Base-by-base conservation (phyloP, 2,113 vertebrate genomes). In the Pachypanchax playfairii region DNA sequence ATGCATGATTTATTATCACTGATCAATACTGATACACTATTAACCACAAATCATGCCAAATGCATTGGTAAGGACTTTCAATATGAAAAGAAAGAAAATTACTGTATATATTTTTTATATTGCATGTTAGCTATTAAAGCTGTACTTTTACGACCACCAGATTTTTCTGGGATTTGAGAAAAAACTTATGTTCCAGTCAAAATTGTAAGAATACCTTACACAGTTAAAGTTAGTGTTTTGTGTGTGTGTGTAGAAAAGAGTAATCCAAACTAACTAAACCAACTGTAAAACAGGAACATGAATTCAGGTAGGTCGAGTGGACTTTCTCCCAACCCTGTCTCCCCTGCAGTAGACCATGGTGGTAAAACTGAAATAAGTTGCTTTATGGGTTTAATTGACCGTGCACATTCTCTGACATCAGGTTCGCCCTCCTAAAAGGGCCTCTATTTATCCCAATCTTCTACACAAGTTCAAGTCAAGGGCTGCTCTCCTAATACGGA, bases 361-460 rank as follows among this genome's bases (percentile, higher is more conserved):
- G 36, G 29, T 76, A 64, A 62, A 72, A 74, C 55, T 51, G 14
- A 70, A 54, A 82, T 70, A 65, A 84, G 57, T 77, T 55, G 53
- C 57, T 82, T 87, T 70, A 77, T 55, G 62, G 47, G 65, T 52
- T 78, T 84, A 78, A 87, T 77, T 86, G 82, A 85, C 65, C 75
- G 42, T 72, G 64, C 44, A 57, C 60, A 69, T 59, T 80, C 64
- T 66, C 55, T 71, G 67, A 79, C 63, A 79, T 60, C 67, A 65
- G 58, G 24, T 62, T 82, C 38, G 42, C 54, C 69, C 62, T 41
- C 50, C 31, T 54, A 59, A 73, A 63, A 61, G 35, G 43, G 49
- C 29, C 58, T 48, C 80, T 81, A 86, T 78, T 87, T 73, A 85
- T 83, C 75, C 75, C 14, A 33, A 72, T 73, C 68, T 61, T 49